Evolutionary conservation across 2,888 invertebrate species (phyloP).

Genomic region (Tridacna gigas): DNA sequence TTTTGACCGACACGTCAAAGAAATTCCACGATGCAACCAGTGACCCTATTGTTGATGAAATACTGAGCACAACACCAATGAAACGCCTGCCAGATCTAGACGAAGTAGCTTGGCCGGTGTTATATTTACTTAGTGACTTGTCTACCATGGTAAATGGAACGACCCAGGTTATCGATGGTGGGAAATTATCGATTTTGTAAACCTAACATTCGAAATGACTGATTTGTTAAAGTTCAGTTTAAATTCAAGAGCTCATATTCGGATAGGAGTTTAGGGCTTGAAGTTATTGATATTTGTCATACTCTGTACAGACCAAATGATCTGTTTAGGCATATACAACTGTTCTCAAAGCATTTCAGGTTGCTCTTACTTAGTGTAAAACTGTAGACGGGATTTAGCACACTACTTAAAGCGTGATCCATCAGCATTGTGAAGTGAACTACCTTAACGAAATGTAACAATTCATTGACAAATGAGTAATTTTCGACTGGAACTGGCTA

Average conservation of each 20-base stretch:
- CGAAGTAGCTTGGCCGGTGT: constrained; percentile 10
- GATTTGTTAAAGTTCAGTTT: not conserved
- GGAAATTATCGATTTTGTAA: not conserved
- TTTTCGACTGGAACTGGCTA: no score
- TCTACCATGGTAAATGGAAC: constrained; percentile 14
- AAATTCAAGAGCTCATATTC: not conserved
- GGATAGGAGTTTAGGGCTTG: not conserved
- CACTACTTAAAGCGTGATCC: not conserved
- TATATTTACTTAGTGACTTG: constrained; percentile 23
- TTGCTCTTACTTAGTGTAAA: no score
- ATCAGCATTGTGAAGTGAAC: no score
- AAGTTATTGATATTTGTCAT: not conserved
- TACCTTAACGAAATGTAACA: no score
- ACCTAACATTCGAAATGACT: not conserved
- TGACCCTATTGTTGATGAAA: not conserved
- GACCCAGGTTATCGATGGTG: constrained; percentile 1
- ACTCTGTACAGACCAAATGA: not conserved
- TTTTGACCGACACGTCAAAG: constrained; percentile 88
- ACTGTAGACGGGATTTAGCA: not conserved
- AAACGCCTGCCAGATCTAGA: not conserved
- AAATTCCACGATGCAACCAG: not conserved
- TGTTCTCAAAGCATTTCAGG: no score
- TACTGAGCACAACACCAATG: not conserved
- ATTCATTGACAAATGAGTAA: no score
- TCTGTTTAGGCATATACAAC: no score